Evolutionary conservation across 2,888 invertebrate species (phyloP).

Genomic region (Apodemia mormo): DNA sequence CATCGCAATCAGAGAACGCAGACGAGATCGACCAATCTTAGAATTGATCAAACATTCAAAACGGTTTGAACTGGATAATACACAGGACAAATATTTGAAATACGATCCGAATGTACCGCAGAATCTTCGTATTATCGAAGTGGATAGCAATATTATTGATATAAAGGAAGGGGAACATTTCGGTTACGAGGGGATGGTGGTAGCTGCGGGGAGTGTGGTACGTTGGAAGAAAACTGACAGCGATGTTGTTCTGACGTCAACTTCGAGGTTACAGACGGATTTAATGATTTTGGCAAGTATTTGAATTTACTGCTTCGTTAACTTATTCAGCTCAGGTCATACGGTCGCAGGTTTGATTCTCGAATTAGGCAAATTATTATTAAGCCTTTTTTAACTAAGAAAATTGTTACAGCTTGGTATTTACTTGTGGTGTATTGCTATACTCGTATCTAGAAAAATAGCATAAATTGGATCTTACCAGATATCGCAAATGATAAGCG

Average conservation of each 20-base stretch:
- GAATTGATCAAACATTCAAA: constrained; percentile 60
- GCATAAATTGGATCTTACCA: no score
- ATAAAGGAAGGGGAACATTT: constrained; percentile 58
- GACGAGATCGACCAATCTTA: constrained; percentile 60
- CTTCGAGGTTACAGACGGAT: constrained; percentile 63
- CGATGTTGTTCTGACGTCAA: constrained; percentile 60
- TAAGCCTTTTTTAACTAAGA: no score
- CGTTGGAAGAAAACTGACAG: constrained; percentile 63
- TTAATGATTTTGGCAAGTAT: constrained; percentile 71
- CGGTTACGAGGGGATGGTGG: constrained; percentile 61
- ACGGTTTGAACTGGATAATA: constrained; percentile 54
- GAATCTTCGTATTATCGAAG: constrained; percentile 70
- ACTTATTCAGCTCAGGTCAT: no score
- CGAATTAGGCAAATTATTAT: no score
- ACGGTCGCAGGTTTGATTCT: no score
- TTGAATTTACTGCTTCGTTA: neutral
- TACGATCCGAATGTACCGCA: constrained; percentile 71
- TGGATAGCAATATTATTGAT: constrained; percentile 68
- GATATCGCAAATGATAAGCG: no score
- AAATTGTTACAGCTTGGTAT: no score
- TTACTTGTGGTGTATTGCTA: no score
- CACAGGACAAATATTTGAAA: constrained; percentile 64
- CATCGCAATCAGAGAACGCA: constrained; percentile 64
- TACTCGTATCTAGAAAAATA: no score
- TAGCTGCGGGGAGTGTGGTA: constrained; percentile 62